Conservation (phyloP, 2,113 vertebrate genomes). For the Neomonachus schauinslandi region DNA sequence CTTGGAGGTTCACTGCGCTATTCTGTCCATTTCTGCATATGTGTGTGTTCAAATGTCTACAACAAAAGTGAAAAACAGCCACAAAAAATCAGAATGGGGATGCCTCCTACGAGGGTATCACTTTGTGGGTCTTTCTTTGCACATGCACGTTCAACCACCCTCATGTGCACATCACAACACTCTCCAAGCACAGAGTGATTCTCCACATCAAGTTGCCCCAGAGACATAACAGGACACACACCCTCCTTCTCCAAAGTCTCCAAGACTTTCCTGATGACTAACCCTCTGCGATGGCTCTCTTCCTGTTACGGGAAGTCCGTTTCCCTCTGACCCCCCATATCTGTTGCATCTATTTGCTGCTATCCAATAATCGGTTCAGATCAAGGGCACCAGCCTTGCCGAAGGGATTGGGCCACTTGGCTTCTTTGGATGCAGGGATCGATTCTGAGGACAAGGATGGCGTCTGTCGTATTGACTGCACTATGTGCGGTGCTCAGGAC, state of each 20-base stretch:
- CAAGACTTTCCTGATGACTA: neutral
- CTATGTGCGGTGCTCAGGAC: neutral
- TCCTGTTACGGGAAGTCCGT: neutral
- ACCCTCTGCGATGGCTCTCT: neutral
- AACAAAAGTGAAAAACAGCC: neutral
- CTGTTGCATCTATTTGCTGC: neutral
- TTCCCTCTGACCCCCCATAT: neutral
- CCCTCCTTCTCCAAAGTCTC: neutral
- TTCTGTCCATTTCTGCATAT: neutral
- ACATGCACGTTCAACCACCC: neutral
- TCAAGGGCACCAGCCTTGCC: neutral
- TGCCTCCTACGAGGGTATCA: neutral
- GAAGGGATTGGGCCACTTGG: neutral
- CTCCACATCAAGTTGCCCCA: neutral
- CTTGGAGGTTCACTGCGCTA: neutral
- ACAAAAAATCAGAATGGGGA: neutral
- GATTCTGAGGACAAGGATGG: neutral
- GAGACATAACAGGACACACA: neutral
- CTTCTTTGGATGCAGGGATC: neutral
- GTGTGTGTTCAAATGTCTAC: neutral
- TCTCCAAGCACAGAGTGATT: neutral
- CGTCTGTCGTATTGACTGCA: neutral
- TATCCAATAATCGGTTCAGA: neutral
- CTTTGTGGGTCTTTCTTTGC: neutral
- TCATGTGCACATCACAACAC: accelerated